These are phyloP conservation scores for Pelodiscus sinensis DNA, from an alignment of 2,113 vertebrate species.

Conservation along the genomic window DNA sequence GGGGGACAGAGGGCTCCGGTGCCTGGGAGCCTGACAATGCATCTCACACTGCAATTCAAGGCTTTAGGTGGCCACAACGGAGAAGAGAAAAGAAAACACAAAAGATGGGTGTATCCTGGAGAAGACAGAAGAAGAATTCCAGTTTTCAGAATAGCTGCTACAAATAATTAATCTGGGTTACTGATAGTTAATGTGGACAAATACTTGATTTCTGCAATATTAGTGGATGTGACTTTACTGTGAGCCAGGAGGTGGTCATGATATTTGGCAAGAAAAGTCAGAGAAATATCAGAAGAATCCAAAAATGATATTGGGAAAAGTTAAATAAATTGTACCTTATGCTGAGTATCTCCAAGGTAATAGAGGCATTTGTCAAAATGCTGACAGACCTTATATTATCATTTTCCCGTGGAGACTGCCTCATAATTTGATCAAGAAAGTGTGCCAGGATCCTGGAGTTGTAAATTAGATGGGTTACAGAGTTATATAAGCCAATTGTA, in stretches of 20 bases:
- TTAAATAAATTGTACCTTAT: too few relatives aligned
- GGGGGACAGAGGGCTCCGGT: too few relatives aligned
- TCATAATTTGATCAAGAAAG: too few relatives aligned
- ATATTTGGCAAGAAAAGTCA: not conserved
- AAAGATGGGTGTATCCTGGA: not conserved
- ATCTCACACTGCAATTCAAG: not conserved
- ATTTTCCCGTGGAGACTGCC: not conserved
- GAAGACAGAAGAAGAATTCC: not conserved
- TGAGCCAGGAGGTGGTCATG: not conserved
- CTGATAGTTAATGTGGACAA: not conserved
- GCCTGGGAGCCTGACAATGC: too few relatives aligned
- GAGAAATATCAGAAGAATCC: too few relatives aligned
- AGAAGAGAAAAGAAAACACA: not conserved
- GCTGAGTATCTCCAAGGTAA: too few relatives aligned
- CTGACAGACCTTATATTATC: not conserved
- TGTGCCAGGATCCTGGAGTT: too few relatives aligned
- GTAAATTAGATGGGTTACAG: too few relatives aligned
- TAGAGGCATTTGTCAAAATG: too few relatives aligned
- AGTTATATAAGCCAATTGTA: too few relatives aligned
- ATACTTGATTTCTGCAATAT: not conserved
- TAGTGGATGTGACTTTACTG: not conserved
- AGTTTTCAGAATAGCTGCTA: not conserved
- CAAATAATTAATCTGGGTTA: not conserved
- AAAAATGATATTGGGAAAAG: too few relatives aligned
- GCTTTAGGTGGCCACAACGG: not conserved